Conservation (phyloP, 2,888 invertebrate genomes). For the Melinaea menophilus region DNA sequence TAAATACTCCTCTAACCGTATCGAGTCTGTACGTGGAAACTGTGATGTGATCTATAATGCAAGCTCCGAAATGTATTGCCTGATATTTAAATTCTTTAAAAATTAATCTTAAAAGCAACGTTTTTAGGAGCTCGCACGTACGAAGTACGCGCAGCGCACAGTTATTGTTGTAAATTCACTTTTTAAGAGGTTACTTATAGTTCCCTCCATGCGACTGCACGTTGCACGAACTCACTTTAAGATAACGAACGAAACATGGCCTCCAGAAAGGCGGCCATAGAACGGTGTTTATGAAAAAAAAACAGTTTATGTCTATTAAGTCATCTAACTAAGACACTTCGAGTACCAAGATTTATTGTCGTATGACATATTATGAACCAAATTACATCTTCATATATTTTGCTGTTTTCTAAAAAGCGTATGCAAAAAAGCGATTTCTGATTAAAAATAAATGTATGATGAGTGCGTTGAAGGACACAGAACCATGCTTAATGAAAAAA, state of each 20-base stretch:
- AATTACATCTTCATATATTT: constrained; percentile 52
- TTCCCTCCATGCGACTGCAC: constrained; percentile 9
- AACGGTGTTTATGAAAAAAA: constrained; percentile 63
- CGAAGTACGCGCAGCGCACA: constrained; percentile 24
- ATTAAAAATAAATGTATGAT: constrained; percentile 62
- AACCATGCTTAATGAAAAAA: constrained; percentile 56
- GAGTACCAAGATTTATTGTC: constrained; percentile 47
- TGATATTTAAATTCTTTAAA: constrained; percentile 3
- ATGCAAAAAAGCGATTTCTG: constrained; percentile 55
- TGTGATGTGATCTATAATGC: constrained; percentile 21
- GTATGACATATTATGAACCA: constrained; percentile 24
- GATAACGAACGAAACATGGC: constrained; percentile 41
- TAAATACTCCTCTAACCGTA: neutral
- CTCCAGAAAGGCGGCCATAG: constrained; percentile 43
- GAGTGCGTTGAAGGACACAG: constrained; percentile 72
- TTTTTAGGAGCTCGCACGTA: constrained; percentile 25
- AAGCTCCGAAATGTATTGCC: constrained; percentile 25
- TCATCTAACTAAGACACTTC: constrained; percentile 39
- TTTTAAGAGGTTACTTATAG: neutral
- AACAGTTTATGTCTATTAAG: constrained; percentile 44
- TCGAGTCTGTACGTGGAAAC: constrained; percentile 26
- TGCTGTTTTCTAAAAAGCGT: constrained; percentile 62
- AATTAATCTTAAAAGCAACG: neutral
- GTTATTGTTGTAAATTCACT: neutral
- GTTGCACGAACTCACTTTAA: constrained; percentile 26